A percentile compares a stretch with the other conserved stretches of the same genome.
Conservation (phyloP, 2,113 vertebrate species). For the Loxodonta africana region DNA sequence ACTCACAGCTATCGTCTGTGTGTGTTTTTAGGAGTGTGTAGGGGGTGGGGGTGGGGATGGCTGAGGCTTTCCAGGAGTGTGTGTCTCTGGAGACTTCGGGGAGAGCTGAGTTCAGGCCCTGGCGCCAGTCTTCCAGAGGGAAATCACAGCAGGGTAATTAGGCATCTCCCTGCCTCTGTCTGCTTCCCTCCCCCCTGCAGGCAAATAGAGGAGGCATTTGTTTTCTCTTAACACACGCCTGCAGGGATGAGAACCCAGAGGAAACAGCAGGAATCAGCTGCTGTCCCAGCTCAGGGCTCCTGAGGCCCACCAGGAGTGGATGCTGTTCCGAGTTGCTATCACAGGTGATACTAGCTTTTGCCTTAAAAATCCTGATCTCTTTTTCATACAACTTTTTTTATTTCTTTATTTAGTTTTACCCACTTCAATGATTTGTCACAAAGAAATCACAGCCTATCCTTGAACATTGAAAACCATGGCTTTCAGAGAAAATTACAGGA, state of each 20-base stretch:
- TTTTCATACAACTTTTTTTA: neutral
- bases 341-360: neutral
- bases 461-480: neutral
- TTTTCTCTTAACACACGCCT: neutral
- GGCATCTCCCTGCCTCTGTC: constrained; percentile 15
- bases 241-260: constrained; percentile 60
- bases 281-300: neutral
- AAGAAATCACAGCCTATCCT: constrained; percentile 49
- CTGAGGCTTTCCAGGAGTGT: constrained; percentile 41
- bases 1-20: constrained; percentile 36
- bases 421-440: constrained; percentile 66
- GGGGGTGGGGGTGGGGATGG: neutral
- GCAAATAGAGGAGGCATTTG: constrained; percentile 50
- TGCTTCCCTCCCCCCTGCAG: neutral
- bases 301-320: neutral
- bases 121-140: constrained; percentile 82
- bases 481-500: constrained; percentile 60
- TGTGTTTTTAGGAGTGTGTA: neutral
- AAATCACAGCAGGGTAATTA: constrained; percentile 86
- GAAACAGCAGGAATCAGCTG: neutral
- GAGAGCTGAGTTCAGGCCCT: constrained; percentile 76
- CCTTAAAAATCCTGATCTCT: neutral
- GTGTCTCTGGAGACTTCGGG: neutral
- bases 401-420: neutral
- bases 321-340: neutral